A percentile compares a stretch with the other conserved stretches of the same genome.
These are phyloP conservation scores for Propithecus coquereli DNA, from an alignment of 2,113 vertebrate species.

Conservation along the genomic window DNA sequence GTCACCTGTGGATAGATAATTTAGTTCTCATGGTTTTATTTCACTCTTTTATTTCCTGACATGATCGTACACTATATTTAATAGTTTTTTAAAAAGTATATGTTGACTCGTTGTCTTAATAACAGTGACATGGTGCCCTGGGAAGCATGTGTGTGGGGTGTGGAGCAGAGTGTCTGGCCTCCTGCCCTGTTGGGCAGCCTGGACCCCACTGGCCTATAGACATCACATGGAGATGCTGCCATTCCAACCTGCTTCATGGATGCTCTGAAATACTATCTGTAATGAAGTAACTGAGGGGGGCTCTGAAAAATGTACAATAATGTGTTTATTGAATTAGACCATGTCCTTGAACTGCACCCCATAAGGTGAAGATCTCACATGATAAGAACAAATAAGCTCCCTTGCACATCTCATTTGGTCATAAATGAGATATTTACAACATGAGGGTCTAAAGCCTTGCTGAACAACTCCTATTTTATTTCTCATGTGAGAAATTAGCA, in stretches of 20 bases:
- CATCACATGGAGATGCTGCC: not conserved
- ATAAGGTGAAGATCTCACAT: not conserved
- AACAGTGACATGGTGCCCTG: rapidly evolving
- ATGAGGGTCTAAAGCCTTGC: not conserved
- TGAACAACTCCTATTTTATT: not conserved
- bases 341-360: not conserved
- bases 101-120: not conserved
- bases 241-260: rapidly evolving
- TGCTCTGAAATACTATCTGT: not conserved
- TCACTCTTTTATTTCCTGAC: not conserved
- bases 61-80: not conserved
- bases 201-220: not conserved
- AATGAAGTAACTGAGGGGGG: not conserved
- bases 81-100: not conserved
- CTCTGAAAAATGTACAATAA: not conserved
- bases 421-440: not conserved
- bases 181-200: not conserved
- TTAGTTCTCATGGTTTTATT: not conserved
- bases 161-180: not conserved
- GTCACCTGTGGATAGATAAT: not conserved
- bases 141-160: not conserved
- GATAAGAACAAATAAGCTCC: not conserved
- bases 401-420: not conserved
- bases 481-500: not conserved
- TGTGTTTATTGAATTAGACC: not conserved